phyloP scores from a whole-genome alignment of 1,140 invertebrate genomes.

The Temnothorax longispinosus region DNA sequence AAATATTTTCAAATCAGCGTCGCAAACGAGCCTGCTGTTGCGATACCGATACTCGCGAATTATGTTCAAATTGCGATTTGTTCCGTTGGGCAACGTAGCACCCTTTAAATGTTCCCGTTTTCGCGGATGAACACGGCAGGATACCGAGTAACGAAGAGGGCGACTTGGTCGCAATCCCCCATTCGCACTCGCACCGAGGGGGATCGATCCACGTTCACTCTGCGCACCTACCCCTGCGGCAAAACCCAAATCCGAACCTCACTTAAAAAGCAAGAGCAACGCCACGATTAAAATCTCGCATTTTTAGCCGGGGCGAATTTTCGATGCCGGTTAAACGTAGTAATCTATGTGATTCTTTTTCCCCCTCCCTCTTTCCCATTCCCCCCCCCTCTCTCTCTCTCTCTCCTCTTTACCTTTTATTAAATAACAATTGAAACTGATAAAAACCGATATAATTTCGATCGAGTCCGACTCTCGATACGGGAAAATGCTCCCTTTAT shows the following conservation, averaged over 20 bases:
- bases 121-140: conserved; percentile 72
- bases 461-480: not conserved
- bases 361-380: not conserved
- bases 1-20: not conserved
- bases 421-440: conserved; percentile 8
- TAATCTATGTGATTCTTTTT: conserved; percentile 9
- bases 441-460: not conserved
- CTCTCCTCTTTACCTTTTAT: not conserved
- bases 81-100: conserved; percentile 15
- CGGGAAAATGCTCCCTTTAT: not conserved
- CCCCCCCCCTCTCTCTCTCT: too few relatives aligned
- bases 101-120: conserved; percentile 69
- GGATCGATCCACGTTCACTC: conserved; percentile 79
- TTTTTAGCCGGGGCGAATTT: conserved; percentile 57
- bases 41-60: not conserved
- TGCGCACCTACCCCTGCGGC: conserved; percentile 66
- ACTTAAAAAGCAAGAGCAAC: conserved; percentile 56
- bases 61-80: conserved; percentile 33
- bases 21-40: not conserved
- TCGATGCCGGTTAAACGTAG: conserved; percentile 27
- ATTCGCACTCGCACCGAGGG: conserved; percentile 73
- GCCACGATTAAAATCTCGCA: conserved; percentile 43
- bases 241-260: conserved; percentile 72
- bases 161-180: conserved; percentile 74
- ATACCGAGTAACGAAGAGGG: conserved; percentile 70